Conservation (phyloP, 2,888 invertebrate genomes). For the Acleris cristana region DNA sequence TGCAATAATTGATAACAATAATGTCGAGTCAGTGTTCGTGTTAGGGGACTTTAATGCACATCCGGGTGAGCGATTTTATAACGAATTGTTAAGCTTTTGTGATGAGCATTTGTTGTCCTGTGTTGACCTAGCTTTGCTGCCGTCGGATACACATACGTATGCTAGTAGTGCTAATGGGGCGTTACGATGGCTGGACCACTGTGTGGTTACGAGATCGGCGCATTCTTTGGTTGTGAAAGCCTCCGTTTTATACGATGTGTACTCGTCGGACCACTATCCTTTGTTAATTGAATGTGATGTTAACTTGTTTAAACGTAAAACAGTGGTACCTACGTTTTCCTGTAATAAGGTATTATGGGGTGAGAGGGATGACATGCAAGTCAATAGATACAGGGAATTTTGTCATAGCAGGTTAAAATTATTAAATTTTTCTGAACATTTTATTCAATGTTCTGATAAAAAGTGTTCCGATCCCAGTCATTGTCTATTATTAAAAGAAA, state of each 20-base stretch:
- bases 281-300: background rate
- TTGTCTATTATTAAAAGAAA: background rate
- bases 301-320: slow-evolving; percentile 3
- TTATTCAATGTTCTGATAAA: background rate
- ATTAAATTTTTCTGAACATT: background rate
- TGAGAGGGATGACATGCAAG: background rate
- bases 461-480: background rate
- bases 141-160: too few relatives aligned
- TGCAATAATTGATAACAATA: too few relatives aligned
- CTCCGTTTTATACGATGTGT: too few relatives aligned
- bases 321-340: background rate
- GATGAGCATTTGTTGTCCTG: too few relatives aligned
- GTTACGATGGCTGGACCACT: background rate
- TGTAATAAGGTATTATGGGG: background rate
- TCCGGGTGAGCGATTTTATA: too few relatives aligned
- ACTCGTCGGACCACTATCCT: slow-evolving; percentile 21
- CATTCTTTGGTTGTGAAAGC: too few relatives aligned
- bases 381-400: slow-evolving; percentile 3
- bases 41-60: too few relatives aligned
- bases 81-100: too few relatives aligned
- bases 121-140: too few relatives aligned
- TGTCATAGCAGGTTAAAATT: background rate
- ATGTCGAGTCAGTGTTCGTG: too few relatives aligned
- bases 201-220: background rate
- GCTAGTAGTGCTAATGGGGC: too few relatives aligned